phyloP scores from a whole-genome alignment of 2,888 invertebrate genomes.

The Polydrusus tereticollis region DNA sequence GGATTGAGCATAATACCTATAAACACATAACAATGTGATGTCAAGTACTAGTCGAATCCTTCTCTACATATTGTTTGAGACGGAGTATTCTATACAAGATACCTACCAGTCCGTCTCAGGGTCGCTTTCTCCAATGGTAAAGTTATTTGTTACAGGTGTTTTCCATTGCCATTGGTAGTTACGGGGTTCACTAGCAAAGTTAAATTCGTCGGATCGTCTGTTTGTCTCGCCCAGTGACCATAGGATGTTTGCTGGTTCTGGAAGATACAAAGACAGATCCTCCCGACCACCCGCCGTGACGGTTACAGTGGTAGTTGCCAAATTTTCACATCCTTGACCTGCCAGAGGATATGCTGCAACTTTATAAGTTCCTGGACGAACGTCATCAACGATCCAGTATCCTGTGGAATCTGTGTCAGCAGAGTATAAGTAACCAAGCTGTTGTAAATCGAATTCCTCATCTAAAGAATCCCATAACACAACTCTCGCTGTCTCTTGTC shows the following conservation, averaged over 20 bases:
- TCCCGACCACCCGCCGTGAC: conserved; percentile 15
- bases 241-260: conserved; percentile 32
- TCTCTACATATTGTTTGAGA: too few relatives aligned
- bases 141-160: conserved; percentile 17
- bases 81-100: too few relatives aligned
- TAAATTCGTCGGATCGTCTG: conserved; percentile 32
- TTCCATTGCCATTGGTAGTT: conserved; percentile 33
- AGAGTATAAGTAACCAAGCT: conserved; percentile 7
- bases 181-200: conserved; percentile 20
- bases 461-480: conserved; percentile 4
- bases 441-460: conserved; percentile 6
- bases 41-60: neutral
- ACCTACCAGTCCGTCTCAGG: conserved; percentile 32
- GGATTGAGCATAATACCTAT: conserved; percentile 42
- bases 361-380: conserved; percentile 16
- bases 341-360: conserved; percentile 19
- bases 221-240: conserved; percentile 40
- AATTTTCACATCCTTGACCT: conserved; percentile 6
- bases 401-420: conserved; percentile 3
- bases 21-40: neutral
- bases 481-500: conserved; percentile 25
- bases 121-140: conserved; percentile 30
- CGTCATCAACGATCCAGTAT: neutral
- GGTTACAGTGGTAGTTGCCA: neutral
- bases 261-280: neutral